Base-by-base conservation (phyloP, 2,888 invertebrate genomes). In the Pollenia amentaria region DNA sequence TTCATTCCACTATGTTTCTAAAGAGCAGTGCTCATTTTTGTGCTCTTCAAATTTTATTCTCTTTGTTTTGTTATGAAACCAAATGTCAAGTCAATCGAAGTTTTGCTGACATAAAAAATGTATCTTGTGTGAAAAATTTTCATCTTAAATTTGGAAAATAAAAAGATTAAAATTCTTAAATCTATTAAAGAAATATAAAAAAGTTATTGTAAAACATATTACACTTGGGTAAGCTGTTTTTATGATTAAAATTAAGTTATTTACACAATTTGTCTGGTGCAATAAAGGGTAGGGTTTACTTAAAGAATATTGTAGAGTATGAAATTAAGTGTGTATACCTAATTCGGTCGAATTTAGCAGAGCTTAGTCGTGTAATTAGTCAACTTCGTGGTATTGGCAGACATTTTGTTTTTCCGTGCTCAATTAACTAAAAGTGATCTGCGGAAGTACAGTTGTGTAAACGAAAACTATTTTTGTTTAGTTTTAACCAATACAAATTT, bases 381-480 rank as follows among this genome's bases (percentile, higher is more conserved):
- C 29, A n/a, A 57, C 14, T 44, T 82, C 76, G 64, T 82, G 42
- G 12, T 53, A 1, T 7, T 29, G 82, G 75, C 42, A 70, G 87
- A 64, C 87, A 87, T 82, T 76, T 84, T 87, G 76, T 77, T 84
- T 87, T 82, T 77, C 29, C 11, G 12, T 80, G 42, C 79, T 86
- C 85, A 29, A 42, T 51, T 51, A 14, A 21, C 21, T 48, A n/a
- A n/a, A 53, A 64, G 60, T 46, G 87, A 87, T 87, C 86, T 70
- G 18, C 84, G 87, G 87, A 84, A 84, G 87, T 87, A 87, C 87
- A 84, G 87, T 84, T 84, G 60, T 44, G 83, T 67, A 11, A 40
- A 38, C 12, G 64, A 53, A 51, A 44, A 14, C 14, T 14, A 1
- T 69, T 14, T 60, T 12, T 60, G 12, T 29, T 18, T 2, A 57